These are phyloP conservation scores for Gandaritis pyraliata DNA, from an alignment of 2,888 invertebrate species.

Conservation along the genomic window DNA sequence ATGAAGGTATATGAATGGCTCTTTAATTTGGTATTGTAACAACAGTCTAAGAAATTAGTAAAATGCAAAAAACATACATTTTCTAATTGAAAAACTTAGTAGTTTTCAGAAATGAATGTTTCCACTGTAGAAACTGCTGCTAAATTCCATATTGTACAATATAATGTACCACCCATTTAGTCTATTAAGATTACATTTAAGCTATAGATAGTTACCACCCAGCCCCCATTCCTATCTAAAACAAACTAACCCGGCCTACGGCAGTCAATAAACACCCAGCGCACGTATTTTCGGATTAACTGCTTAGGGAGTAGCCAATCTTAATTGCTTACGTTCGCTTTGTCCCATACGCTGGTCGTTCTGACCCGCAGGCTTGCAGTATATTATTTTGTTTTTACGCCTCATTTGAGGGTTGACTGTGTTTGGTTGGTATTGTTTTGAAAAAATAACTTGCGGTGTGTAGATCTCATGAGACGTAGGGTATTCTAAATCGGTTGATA, in stretches of 20 bases:
- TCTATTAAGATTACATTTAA: conserved; percentile 35
- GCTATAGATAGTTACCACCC: conserved; percentile 39
- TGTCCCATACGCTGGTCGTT: conserved; percentile 65
- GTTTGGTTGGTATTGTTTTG: conserved; percentile 18
- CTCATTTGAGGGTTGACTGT: conserved; percentile 70
- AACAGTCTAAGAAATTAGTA: too few relatives aligned
- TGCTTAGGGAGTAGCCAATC: conserved; percentile 77
- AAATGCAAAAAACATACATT: too few relatives aligned
- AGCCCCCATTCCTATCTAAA: conserved; percentile 54
- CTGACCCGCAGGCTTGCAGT: conserved; percentile 67
- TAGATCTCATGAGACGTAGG: conserved; percentile 3
- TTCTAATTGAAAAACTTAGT: too few relatives aligned
- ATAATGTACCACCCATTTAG: conserved; percentile 23
- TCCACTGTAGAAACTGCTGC: too few relatives aligned
- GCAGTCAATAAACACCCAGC: conserved; percentile 78
- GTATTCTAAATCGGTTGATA: background rate
- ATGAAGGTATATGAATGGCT: too few relatives aligned
- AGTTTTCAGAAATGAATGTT: too few relatives aligned
- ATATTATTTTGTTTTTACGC: conserved; percentile 74
- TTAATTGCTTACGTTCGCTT: conserved; percentile 76
- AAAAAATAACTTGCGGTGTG: too few relatives aligned
- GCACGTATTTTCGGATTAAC: conserved; percentile 83
- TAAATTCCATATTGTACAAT: conserved; percentile 18
- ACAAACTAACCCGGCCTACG: conserved; percentile 57
- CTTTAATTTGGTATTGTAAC: too few relatives aligned